Conservation (phyloP, 2,113 vertebrate species). For the Fulica atra region DNA sequence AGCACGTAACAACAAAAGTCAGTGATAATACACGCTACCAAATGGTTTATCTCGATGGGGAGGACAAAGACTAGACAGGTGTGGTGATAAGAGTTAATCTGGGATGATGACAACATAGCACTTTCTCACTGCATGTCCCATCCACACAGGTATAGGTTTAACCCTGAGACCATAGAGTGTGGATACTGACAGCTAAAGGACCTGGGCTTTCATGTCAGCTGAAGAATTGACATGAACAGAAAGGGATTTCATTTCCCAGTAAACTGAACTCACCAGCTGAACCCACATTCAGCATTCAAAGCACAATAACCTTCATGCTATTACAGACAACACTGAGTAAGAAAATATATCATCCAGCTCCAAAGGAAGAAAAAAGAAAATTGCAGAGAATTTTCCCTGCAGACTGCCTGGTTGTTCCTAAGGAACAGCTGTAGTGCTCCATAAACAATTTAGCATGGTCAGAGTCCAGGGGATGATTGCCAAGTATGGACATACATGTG, state of each 20-base stretch:
- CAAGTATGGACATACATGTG: not conserved
- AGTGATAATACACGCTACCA: not conserved
- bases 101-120: not conserved
- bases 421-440: not conserved
- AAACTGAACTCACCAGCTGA: not conserved
- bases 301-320: not conserved
- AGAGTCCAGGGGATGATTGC: not conserved
- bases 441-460: not conserved
- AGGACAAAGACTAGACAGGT: not conserved
- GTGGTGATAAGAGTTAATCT: not conserved
- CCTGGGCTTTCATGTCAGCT: not conserved
- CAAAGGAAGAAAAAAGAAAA: not conserved
- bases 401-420: not conserved
- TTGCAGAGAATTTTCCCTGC: not conserved
- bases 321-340: not conserved
- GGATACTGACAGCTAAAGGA: not conserved
- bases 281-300: accelerated
- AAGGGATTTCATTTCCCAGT: not conserved
- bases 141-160: not conserved
- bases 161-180: not conserved
- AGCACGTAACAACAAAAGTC: not conserved
- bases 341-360: not conserved
- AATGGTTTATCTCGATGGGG: not conserved
- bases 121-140: not conserved
- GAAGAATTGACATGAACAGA: not conserved